Evolutionary conservation across 2,797 vertebrate genomes (phyloP).

Genomic region (Paedocypris micromegethes): DNA sequence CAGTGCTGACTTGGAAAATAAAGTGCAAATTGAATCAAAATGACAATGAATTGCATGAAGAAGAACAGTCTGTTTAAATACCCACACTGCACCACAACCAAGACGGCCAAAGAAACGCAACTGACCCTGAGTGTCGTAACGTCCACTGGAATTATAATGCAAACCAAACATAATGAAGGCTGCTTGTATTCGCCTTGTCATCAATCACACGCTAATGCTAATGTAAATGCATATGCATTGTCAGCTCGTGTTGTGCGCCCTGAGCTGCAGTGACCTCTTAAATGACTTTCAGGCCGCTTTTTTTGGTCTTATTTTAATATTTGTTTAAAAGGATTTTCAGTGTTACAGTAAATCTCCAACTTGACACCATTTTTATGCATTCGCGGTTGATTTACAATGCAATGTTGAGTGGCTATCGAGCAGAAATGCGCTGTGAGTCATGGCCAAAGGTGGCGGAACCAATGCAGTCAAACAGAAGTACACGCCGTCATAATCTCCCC

Average conservation of each 20-base stretch:
- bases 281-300: slow-evolving; percentile 61
- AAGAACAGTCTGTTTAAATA: too few relatives aligned
- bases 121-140: too few relatives aligned
- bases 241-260: slow-evolving; percentile 47
- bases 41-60: too few relatives aligned
- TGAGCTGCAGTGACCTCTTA: slow-evolving; percentile 55
- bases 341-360: slow-evolving; percentile 65
- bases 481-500: slow-evolving; percentile 50
- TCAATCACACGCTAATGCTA: slow-evolving; percentile 64
- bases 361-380: slow-evolving; percentile 67
- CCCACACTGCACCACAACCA: too few relatives aligned
- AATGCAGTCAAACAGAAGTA: slow-evolving; percentile 56
- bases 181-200: slow-evolving; percentile 50
- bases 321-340: slow-evolving; percentile 70
- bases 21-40: too few relatives aligned
- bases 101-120: too few relatives aligned
- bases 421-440: slow-evolving; percentile 65
- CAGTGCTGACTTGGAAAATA: too few relatives aligned
- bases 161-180: slow-evolving; percentile 37
- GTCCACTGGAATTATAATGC: too few relatives aligned
- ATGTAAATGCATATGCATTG: slow-evolving; percentile 61
- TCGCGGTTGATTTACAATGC: slow-evolving; percentile 71
- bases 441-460: slow-evolving; percentile 64
- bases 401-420: slow-evolving; percentile 69
- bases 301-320: slow-evolving; percentile 70